A percentile compares a stretch with the other conserved stretches of the same genome.
Conservation (phyloP, 1,140 invertebrate genomes). For the Dysdera silvatica region DNA sequence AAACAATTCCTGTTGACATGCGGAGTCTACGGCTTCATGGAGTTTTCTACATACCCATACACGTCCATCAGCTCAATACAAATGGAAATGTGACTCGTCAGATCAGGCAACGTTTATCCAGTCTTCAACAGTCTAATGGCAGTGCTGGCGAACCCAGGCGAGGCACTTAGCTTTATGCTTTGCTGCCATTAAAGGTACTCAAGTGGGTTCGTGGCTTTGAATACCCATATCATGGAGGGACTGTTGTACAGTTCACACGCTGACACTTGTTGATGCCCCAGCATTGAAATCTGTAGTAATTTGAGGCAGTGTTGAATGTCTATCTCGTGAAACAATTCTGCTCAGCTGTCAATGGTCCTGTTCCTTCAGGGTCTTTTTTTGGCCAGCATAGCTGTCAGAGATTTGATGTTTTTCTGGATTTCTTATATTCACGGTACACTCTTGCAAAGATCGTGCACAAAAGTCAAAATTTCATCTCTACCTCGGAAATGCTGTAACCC, state of each 20-base stretch:
- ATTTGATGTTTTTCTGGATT: conserved; percentile 54
- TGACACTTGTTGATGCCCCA: conserved; percentile 1
- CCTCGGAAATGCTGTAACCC: background rate
- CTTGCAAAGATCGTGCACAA: background rate
- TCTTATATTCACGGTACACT: conserved; percentile 76
- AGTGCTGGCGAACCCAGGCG: background rate
- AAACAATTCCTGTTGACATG: background rate
- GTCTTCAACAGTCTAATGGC: background rate
- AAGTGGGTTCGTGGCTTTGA: background rate
- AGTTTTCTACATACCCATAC: background rate
- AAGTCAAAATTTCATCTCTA: background rate
- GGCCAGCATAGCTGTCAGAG: background rate
- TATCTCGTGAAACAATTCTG: background rate
- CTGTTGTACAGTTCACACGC: background rate
- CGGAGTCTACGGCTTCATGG: background rate
- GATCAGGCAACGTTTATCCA: background rate
- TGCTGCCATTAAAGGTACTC: background rate
- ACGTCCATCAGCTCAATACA: background rate
- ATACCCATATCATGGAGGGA: background rate
- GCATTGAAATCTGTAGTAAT: background rate
- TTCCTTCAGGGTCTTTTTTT: no score
- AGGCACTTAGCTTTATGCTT: background rate
- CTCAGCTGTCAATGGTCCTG: background rate
- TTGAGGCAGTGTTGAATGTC: background rate
- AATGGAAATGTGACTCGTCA: background rate